A percentile compares a stretch with the other conserved stretches of the same genome.
Evolutionary conservation across 2,113 vertebrate genomes (phyloP).

Genomic region (Riparia riparia): DNA sequence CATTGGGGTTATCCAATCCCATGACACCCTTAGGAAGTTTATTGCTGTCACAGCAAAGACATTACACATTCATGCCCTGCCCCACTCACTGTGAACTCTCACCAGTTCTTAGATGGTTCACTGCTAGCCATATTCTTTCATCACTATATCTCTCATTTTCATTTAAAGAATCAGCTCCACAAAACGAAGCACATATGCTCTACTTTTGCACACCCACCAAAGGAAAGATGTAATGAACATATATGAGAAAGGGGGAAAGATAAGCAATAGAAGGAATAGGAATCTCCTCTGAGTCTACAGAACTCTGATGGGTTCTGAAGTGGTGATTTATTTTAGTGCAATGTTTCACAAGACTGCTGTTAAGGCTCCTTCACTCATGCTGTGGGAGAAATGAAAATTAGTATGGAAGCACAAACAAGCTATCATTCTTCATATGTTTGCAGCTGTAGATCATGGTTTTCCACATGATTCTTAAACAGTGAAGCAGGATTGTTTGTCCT

Average conservation of each 20-base stretch:
- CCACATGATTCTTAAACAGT: neutral
- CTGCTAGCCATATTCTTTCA: neutral
- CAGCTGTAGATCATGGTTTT: neutral
- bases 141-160: neutral
- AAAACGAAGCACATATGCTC: neutral
- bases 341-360: neutral
- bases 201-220: neutral
- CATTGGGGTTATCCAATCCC: neutral
- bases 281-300: neutral
- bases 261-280: neutral
- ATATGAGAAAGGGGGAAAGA: neutral
- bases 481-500: neutral
- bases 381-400: neutral
- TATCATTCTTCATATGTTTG: neutral
- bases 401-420: neutral
- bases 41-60: neutral
- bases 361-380: neutral
- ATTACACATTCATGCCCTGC: neutral
- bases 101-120: neutral
- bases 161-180: neutral
- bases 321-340: neutral
- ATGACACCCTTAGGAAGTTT: neutral
- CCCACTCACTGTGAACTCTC: neutral
- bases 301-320: neutral
- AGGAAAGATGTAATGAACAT: neutral